Base-by-base conservation (phyloP, 2,888 invertebrate species). In the Latheticus oryzae region DNA sequence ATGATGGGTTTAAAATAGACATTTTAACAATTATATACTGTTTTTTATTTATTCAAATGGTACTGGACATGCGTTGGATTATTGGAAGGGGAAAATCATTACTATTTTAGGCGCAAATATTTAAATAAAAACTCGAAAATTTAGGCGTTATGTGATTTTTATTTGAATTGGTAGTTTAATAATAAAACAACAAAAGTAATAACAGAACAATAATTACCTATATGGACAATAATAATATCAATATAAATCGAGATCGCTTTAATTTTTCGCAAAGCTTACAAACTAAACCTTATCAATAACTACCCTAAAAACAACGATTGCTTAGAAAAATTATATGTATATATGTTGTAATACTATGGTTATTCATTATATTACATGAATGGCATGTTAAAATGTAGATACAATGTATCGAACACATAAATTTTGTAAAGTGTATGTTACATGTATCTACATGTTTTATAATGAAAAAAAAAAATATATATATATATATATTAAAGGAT, bases 321-420 rank as follows among this genome's bases (percentile, higher is more conserved):
- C 78, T 79, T 79, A 79, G 79, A 79, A 78, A 78, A 79, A 79
- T 78, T 79, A 78, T 78, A 78, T 78, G 77, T 78, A 78, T 78
- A 76, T 76, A 70, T 68, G 48, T 59, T 75, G 73, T 77, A 76
- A 76, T 77, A 76, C 77, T 78, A 78, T 76, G 72, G 74, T 75
- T 74, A 76, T 75, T 75, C 71, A 73, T 73, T 72, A 72, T 73
- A 67, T 74, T 75, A 74, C 76, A 78, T 75, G 73, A 78, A 77
- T 77, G 75, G 76, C 71, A 76, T 75, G 63, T 69, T 68, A 67
- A 73, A 70, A 73, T 74, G 75, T 73, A 73, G 73, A 73, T 73
- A 70, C 73, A 61, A 71, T 71, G 69, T 70, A 71, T 64, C 70
- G 67, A 71, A 73, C 71, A 73, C 68, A 71, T 69, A 63, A 65